phyloP scores from a whole-genome alignment of 2,888 invertebrate genomes.

The Tipula helvola region DNA sequence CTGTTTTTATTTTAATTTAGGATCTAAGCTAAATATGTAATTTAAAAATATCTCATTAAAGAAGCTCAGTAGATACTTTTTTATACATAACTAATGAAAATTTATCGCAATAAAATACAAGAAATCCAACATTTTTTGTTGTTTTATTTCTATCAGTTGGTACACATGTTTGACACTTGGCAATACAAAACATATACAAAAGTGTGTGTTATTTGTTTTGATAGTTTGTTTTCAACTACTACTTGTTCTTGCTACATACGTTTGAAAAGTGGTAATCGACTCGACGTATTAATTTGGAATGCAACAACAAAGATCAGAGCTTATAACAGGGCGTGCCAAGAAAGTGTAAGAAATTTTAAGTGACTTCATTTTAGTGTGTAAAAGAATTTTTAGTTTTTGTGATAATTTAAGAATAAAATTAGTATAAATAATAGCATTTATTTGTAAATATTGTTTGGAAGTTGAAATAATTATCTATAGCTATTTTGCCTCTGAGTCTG shows the following conservation, averaged over 20 bases:
- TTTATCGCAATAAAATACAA: background rate
- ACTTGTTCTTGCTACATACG: background rate
- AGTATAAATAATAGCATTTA: background rate
- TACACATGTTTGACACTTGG: background rate
- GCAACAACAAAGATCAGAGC: conserved; percentile 18
- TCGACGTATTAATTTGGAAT: background rate
- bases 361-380: background rate
- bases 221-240: background rate
- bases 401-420: background rate
- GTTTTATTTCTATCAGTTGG: background rate
- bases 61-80: background rate
- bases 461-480: too few species aligned
- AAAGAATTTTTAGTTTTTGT: background rate
- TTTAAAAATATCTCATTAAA: background rate
- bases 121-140: background rate
- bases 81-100: background rate
- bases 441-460: too few species aligned
- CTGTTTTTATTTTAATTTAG: background rate
- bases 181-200: background rate
- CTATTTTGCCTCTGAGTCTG: too few species aligned
- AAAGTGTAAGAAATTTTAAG: conserved; percentile 17
- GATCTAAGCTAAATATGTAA: background rate
- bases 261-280: background rate
- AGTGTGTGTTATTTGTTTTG: background rate
- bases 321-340: conserved; percentile 22